Base-by-base conservation (phyloP, 2,888 invertebrate species). In the Esperia sulphurella region DNA sequence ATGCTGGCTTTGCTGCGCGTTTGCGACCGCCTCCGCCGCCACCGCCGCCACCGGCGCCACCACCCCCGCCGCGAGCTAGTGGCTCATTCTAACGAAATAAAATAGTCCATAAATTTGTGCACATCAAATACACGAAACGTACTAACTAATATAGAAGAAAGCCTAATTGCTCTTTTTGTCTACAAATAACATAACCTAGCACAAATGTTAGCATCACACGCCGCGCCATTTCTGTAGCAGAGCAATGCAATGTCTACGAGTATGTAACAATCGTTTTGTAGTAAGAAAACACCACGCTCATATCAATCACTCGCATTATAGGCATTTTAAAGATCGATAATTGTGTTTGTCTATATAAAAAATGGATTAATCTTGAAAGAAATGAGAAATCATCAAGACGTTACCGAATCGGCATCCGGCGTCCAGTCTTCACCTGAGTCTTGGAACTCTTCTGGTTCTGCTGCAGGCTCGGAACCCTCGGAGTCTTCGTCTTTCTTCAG, bases 401-500 rank as follows among this genome's bases (percentile, higher is more conserved):
- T 72, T 79, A 90, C 90, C 68, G 87, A 61, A 75, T 87, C 88
- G 66, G 89, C 90, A 65, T 88, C 90, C 75, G 90, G 90, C 78
- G 89, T 90, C 90, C 90, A 90, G 76, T 90, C 90, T 75, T 90
- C 90, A 41, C 90, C 90, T 1, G 90, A 90, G 64, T 90, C 90
- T 73, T 90, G 90, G 58, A 90, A 90, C 64, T 90, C 90, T 83
- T 90, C 90, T 54, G 88, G 89, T 70, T 90, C 90, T 40, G 63
- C 85, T 45, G 68, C 84, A 53, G 71, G 79, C 65, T 86, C 89
- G 7, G 89, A 88, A 29, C 82, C 89, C 48, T 90, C 90, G 33
- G 90, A 90, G 50, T 89, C 90, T 44, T 84, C 87, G 39, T 80
- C 88, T 54, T 65, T 75, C 62, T 88, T 89, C 58, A 88, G 63